Evolutionary conservation across 2,797 vertebrate genomes (phyloP), one percentile per base, ranked within the genome.

Genomic region (Enteromius thamalakanensis): DNA sequence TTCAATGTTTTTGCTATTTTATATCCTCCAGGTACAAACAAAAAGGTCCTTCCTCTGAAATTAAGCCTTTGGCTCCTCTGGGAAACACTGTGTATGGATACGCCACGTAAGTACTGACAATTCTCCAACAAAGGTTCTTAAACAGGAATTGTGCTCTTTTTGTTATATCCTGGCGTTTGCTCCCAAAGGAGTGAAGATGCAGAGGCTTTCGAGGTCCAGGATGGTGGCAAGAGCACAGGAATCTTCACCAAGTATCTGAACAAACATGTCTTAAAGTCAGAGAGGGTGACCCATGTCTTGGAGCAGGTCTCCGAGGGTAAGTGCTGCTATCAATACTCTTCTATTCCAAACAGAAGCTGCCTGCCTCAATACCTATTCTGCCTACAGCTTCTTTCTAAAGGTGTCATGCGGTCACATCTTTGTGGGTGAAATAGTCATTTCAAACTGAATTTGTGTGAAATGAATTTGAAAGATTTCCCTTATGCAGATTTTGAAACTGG

Each of bases 191-290:
- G 95, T 0, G 96, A 97, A 91, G 95, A 97, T 87, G 95, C 96
- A 11, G 96, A 97, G 89, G 96, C 96, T 1, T 97, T 94, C 47
- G 97, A 97, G 87, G 92, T 97, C 76, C 96, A 97, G 85, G 95
- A 97, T 1, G 95, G 95, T 23, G 94, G 95, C 2, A 96, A 94
- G 89, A 97, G 96, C 88, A 95, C 96, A 26, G 96, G 96, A n/a
- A 96, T 97, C 89, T 97, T 97, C 90, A 97, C 96, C 40, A 97
- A 97, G 80, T 97, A 97, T 88, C 90, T 97, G 84, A 97, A 97
- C 90, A 95, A 92, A 68, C 94, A 97, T 88, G 95, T 97, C 86
- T 90, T 97, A 21, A 87, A 94, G 84, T 87, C 93, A 0, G 92
- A 95, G 87, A 97, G 96, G 88, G 95, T 97, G 85, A 97, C 97